Evolutionary conservation across 2,888 invertebrate genomes (phyloP), one percentile per base, ranked within the genome.

Genomic region (Phlogophora meticulosa): DNA sequence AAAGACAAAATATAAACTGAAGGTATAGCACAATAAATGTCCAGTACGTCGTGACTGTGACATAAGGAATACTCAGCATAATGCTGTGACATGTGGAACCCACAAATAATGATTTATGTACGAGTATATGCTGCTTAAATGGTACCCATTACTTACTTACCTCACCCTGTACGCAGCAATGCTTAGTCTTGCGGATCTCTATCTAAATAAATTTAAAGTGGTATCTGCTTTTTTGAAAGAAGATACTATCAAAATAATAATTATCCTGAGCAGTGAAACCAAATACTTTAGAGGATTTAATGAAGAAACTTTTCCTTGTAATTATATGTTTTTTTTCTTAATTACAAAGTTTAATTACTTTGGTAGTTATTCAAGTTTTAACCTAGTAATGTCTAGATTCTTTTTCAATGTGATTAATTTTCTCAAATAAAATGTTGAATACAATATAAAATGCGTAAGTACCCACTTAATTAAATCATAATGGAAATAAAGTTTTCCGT

Each of bases 261-360:
- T n/a, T n/a, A 43, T 52, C 22, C 34, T 36, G 20, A 32, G 34
- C 17, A 58, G 34, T 63, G 53, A 78, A 77, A 60, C 32, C 38
- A 52, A 51, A 78, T 53, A 55, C 55, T 78, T 72, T 17, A 42
- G 1, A 64, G 42, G 24, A 53, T 43, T 78, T 73, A 55, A 78
- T 65, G 46, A 65, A 78, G 13, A 60, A 78, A 78, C 56, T 74
- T 74, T 65, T 58, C 52, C 46, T 64, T 56, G 10, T 34, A 57
- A 63, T 52, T 53, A 43, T 59, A 53, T 17, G 15, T 22, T 52
- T 40, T 45, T 45, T 57, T 42, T 38, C 32, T 56, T 52, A 72
- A 78, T 58, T 42, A 51, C 5, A 56, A 56, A 59, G 55, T 59
- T 59, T 24, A 72, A 72, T 55, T 78, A 59, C 58, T 52, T 60